Evolutionary conservation across 2,888 invertebrate species (phyloP).

Genomic region (Fragum sueziense): DNA sequence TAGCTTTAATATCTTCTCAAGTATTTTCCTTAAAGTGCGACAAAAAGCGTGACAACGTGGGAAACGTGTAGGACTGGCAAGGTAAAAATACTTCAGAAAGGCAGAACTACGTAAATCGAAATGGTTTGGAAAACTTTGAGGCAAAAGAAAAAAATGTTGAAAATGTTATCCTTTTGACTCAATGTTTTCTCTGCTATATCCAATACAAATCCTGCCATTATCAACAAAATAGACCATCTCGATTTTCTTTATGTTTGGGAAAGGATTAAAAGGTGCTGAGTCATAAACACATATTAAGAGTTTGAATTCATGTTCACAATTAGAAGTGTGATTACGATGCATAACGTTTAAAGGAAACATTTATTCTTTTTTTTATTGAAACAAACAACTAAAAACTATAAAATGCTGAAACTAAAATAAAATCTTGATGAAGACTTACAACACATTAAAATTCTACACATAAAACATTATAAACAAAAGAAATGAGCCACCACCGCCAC

Average conservation of each 20-base stretch:
- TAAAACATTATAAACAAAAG: neutral
- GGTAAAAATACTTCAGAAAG: neutral
- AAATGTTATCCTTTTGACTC: neutral
- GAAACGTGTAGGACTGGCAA: neutral
- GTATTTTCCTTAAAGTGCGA: too few relatives aligned
- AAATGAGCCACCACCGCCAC: conserved; percentile 9
- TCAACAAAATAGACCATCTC: neutral
- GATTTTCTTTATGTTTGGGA: neutral
- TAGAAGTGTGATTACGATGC: neutral
- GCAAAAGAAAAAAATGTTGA: neutral
- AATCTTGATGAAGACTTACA: neutral
- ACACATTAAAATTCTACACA: neutral
- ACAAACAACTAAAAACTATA: neutral
- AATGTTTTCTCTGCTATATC: neutral
- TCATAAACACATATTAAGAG: neutral
- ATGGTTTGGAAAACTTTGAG: neutral
- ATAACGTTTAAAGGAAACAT: neutral
- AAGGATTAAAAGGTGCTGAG: neutral
- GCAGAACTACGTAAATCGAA: neutral
- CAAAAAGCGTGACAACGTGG: neutral
- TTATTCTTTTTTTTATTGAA: neutral
- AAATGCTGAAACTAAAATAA: neutral
- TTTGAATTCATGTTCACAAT: neutral
- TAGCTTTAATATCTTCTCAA: too few relatives aligned
- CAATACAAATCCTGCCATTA: neutral